A percentile compares a stretch with the other conserved stretches of the same genome.
phyloP scores from a whole-genome alignment of 2,113 vertebrate genomes.

The Antechinus stuartii region DNA sequence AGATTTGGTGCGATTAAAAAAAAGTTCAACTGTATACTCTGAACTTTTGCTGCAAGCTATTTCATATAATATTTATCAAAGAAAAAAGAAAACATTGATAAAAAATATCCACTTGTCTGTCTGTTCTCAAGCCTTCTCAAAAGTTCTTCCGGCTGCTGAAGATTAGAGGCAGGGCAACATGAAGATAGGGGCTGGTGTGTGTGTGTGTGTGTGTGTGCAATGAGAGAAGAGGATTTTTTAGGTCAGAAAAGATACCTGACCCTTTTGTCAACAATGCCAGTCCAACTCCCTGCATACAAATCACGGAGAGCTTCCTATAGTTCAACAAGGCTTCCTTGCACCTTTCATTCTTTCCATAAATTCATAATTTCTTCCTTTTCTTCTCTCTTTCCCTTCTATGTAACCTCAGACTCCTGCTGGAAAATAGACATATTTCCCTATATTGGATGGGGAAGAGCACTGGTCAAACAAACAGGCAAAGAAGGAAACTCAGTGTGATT shows the following conservation, averaged over 20 bases:
- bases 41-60: constrained; percentile 44
- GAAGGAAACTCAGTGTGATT: constrained; percentile 60
- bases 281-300: not conserved
- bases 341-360: not conserved
- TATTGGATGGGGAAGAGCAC: not conserved
- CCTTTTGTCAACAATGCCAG: not conserved
- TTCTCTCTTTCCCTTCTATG: constrained; percentile 37
- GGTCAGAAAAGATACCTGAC: not conserved
- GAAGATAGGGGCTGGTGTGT: constrained; percentile 21
- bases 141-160: constrained; percentile 51
- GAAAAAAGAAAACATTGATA: constrained; percentile 35
- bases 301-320: not conserved
- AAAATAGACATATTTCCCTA: not conserved
- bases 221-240: not conserved
- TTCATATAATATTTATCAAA: constrained; percentile 54
- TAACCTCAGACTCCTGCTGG: not conserved
- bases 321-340: not conserved
- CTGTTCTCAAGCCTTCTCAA: constrained; percentile 56
- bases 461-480: constrained; percentile 44
- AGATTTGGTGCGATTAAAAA: constrained; percentile 1
- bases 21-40: not conserved
- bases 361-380: not conserved
- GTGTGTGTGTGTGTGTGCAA: not conserved
- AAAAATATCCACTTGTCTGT: constrained; percentile 56
- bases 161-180: constrained; percentile 36